A percentile compares a stretch with the other conserved stretches of the same genome.
Evolutionary conservation across 2,113 vertebrate species (phyloP).

Genomic region (Hystrix cristata): DNA sequence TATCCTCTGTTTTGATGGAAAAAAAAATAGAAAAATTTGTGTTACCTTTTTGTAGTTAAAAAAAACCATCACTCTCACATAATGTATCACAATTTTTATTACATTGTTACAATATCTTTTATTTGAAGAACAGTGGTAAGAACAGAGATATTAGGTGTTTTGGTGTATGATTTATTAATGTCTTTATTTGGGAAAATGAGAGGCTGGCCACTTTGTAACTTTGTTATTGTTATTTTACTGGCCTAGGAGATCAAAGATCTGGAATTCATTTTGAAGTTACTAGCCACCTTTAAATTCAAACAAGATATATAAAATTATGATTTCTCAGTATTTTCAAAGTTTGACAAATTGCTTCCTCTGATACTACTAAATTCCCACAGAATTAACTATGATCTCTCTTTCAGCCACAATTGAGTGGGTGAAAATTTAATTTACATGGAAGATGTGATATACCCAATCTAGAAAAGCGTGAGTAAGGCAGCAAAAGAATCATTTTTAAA

Average conservation of each 20-base stretch:
- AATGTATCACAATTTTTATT: neutral
- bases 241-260: neutral
- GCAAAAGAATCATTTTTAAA: neutral
- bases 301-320: neutral
- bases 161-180: neutral
- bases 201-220: neutral
- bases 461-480: neutral
- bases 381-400: neutral
- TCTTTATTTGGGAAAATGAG: constrained; percentile 37
- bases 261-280: neutral
- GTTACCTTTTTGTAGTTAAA: neutral
- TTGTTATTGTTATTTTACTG: neutral
- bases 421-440: neutral
- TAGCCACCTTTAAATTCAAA: constrained; percentile 3
- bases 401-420: neutral
- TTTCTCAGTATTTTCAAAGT: neutral
- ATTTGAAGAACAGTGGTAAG: neutral
- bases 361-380: neutral
- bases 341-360: neutral
- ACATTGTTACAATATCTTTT: neutral
- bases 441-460: neutral
- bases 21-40: neutral
- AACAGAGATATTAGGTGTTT: neutral
- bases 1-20: neutral
- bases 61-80: neutral